These are phyloP conservation scores for Lithobates sylvaticus DNA, from an alignment of 2,797 vertebrate genomes.

Conservation along the genomic window DNA sequence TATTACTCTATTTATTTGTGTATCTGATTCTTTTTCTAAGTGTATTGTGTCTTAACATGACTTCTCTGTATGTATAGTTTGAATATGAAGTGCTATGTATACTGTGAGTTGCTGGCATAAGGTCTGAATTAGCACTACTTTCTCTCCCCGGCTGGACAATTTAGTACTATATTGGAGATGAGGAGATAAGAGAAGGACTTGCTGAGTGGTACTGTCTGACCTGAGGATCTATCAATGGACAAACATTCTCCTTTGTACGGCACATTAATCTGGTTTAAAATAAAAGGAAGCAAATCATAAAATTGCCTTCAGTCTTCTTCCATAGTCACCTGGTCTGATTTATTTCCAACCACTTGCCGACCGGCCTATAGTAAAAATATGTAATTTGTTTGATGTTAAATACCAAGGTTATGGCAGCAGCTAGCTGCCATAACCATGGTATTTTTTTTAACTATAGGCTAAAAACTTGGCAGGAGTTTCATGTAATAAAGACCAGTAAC, in stretches of 20 bases:
- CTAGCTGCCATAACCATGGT: too few relatives aligned
- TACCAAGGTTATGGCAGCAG: too few relatives aligned
- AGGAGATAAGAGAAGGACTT: background rate
- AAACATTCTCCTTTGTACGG: slow-evolving; percentile 4
- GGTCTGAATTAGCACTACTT: background rate
- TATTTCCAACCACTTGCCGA: background rate
- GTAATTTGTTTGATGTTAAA: too few relatives aligned
- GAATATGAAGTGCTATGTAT: slow-evolving; percentile 44
- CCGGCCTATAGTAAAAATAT: too few relatives aligned
- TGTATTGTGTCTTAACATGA: slow-evolving; percentile 30
- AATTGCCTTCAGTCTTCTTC: background rate
- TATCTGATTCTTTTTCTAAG: background rate
- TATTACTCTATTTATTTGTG: slow-evolving; percentile 49
- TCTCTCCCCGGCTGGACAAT: background rate
- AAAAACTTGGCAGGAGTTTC: too few relatives aligned
- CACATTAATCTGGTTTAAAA: slow-evolving; percentile 1
- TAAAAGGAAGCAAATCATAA: background rate
- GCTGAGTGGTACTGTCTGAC: slow-evolving; percentile 17
- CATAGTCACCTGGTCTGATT: background rate
- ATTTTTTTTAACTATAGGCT: too few relatives aligned
- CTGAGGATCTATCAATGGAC: background rate
- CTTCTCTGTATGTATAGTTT: slow-evolving; percentile 43
- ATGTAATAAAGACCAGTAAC: too few relatives aligned
- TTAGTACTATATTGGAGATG: background rate
- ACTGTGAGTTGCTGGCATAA: slow-evolving; percentile 24